Evolutionary conservation across 2,888 invertebrate genomes (phyloP), one percentile per base, ranked within the genome.

Genomic region (Choreutis nemorana): DNA sequence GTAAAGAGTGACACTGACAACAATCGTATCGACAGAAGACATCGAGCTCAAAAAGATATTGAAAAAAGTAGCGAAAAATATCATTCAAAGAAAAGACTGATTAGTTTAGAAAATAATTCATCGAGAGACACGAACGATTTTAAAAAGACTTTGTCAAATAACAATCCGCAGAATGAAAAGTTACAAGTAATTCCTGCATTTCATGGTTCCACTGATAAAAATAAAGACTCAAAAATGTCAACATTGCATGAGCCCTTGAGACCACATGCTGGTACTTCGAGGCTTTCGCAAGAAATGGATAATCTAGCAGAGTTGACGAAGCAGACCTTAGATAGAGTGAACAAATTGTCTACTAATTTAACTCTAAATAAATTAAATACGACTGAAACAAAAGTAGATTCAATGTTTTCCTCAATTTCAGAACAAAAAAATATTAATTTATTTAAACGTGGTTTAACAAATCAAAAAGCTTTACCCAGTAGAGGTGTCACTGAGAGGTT

Each of bases 271-370:
- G 56, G 55, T 48, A 61, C 40, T 39, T 68, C 71, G 41, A 67
- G 78, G 57, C 67, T 78, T 52, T 77, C 78, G 30, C 83, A 83
- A 45, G 80, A 83, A 54, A 82, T 86, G 73, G 85, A 86, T 45
- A 84, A 81, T 49, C 67, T 86, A 55, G 82, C 84, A 37, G 84
- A 83, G 18, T 71, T 85, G 46, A 86, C 86, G 29, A 82, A 82
- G 59, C 83, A 85, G 49, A 85, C 86, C 25, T 79, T 86, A 70
- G 85, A 85, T 57, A 83, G 84, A 52, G 85, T 86, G 48, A 85
- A 86, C 60, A 81, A 81, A 66, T 79, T 86, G 53, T 73, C 81
- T 38, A 81, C 64, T 66, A 81, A 80, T 64, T 70, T 75, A 66
- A 70, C 56, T 71, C 77, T 62, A 60, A 71, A 64, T 67, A 77